Evolutionary conservation across 2,113 vertebrate species (phyloP), one percentile per base, ranked within the genome.

Genomic region (Aix galericulata): DNA sequence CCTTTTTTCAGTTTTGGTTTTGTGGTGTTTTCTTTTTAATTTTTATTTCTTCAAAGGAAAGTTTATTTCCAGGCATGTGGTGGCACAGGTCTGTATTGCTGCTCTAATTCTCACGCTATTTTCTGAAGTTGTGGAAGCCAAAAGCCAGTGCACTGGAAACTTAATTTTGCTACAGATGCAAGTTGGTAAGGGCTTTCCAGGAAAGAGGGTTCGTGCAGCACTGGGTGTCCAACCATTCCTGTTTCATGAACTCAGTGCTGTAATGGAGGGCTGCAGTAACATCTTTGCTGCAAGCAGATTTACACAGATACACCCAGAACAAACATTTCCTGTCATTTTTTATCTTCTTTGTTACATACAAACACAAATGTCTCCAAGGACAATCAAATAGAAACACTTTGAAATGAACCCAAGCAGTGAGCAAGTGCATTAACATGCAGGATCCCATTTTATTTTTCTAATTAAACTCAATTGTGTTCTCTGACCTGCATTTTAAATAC

Each of bases 311-410:
- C 95, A 95, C 95, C 92, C 96, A 88, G 89, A 96, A 77, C 90
- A 97, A 96, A 97, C 91, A 97, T 96, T 97, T 97, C 96, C 96
- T 96, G 91, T 94, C 92, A 73, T 96, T 96, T 97, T 97, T 95
- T 96, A 82, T 94, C 89, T 88, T n/a, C 86, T 97, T 93, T 94
- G 96, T 97, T 87, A 66, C 77, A 88, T 82, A 63, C 80, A 93
- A 95, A 89, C 89, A 91, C 94, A 89, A 93, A 93, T 91, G 92
- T 97, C 92, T 93, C 95, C 91, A 94, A 81, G 95, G 97, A 97
- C 91, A 87, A 89, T 93, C 89, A 63, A 94, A 76, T 73, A 55
- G 80, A 80, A 96, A 71, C 79, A 85, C 77, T 95, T 95, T 94
- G 96, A 97, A 96, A 97, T 91, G 74, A 96, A 78, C 93, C 96